These are phyloP conservation scores for Aphidius colemani DNA, from an alignment of 2,888 invertebrate species.

Conservation along the genomic window DNA sequence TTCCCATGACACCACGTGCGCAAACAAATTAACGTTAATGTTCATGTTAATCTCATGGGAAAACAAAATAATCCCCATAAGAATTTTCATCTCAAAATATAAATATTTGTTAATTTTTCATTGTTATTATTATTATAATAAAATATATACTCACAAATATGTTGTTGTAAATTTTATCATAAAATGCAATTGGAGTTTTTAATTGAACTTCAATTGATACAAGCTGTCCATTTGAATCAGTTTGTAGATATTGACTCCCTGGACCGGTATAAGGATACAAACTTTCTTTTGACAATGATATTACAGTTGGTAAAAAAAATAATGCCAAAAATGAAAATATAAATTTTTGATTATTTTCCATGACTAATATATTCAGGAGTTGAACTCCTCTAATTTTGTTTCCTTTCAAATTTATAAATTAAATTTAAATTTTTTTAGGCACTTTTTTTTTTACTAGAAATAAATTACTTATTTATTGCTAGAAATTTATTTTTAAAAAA, in stretches of 20 bases:
- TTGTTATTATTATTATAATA: constrained; percentile 58
- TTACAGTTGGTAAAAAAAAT: constrained; percentile 27
- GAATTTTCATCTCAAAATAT: neutral
- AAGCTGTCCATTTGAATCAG: constrained; percentile 45
- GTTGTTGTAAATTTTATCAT: constrained; percentile 73
- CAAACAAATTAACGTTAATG: constrained; percentile 32
- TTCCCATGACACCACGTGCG: constrained; percentile 28
- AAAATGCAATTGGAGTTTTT: constrained; percentile 78
- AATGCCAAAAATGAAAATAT: constrained; percentile 35
- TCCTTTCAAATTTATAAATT: neutral
- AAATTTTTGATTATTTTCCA: constrained; percentile 23
- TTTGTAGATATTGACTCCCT: constrained; percentile 40
- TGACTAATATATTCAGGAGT: too few species aligned
- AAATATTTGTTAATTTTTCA: constrained; percentile 48
- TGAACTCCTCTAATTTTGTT: constrained; percentile 38
- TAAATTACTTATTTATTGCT: too few species aligned
- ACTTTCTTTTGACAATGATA: constrained; percentile 45
- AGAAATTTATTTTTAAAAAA: too few species aligned
- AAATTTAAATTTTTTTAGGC: too few species aligned
- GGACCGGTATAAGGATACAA: constrained; percentile 47
- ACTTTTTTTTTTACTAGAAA: constrained; percentile 1
- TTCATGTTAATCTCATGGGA: constrained; percentile 28
- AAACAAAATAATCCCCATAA: constrained; percentile 12
- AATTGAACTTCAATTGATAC: constrained; percentile 67
- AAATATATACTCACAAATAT: constrained; percentile 79